These are phyloP conservation scores for Drosophila longiperda DNA, from an alignment of 2,888 invertebrate genomes.

Conservation along the genomic window DNA sequence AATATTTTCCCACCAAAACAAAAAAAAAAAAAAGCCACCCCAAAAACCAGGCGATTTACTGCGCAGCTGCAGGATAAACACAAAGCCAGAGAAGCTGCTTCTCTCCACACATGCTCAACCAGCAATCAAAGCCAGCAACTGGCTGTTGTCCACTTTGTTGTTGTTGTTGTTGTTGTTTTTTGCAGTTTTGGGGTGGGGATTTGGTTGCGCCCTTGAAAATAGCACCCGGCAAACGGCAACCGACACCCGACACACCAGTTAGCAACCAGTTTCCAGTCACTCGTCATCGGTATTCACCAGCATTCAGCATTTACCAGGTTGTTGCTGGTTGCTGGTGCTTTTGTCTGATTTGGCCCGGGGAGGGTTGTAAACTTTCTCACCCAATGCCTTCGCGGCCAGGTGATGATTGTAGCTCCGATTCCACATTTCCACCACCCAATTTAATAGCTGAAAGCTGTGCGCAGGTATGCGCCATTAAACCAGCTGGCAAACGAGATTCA, in stretches of 20 bases:
- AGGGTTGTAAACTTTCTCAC: constrained; percentile 70
- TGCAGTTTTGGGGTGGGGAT: constrained; percentile 42
- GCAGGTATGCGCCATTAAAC: constrained; percentile 74
- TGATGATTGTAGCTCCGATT: constrained; percentile 45
- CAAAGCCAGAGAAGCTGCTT: constrained; percentile 25
- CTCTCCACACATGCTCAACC: not conserved
- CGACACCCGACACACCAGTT: constrained; percentile 26
- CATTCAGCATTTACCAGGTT: constrained; percentile 59
- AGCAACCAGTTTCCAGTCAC: constrained; percentile 4
- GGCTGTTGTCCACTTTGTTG: constrained; percentile 58
- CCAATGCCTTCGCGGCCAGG: constrained; percentile 39
- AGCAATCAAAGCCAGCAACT: constrained; percentile 56
- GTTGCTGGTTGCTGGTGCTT: constrained; percentile 71
- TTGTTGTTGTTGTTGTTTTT: not conserved
- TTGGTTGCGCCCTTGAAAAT: constrained; percentile 71
- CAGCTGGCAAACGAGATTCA: constrained; percentile 65
- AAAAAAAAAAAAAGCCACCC: constrained; percentile 73
- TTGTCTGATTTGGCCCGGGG: constrained; percentile 55
- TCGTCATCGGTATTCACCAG: constrained; percentile 28
- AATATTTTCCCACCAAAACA: constrained; percentile 75
- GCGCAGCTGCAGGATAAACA: constrained; percentile 71
- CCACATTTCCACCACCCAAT: constrained; percentile 65
- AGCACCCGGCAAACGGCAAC: constrained; percentile 36
- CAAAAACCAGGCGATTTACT: constrained; percentile 49
- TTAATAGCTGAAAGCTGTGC: constrained; percentile 58